Conservation (phyloP, 1,140 invertebrate genomes). For the Euura lappo region DNA sequence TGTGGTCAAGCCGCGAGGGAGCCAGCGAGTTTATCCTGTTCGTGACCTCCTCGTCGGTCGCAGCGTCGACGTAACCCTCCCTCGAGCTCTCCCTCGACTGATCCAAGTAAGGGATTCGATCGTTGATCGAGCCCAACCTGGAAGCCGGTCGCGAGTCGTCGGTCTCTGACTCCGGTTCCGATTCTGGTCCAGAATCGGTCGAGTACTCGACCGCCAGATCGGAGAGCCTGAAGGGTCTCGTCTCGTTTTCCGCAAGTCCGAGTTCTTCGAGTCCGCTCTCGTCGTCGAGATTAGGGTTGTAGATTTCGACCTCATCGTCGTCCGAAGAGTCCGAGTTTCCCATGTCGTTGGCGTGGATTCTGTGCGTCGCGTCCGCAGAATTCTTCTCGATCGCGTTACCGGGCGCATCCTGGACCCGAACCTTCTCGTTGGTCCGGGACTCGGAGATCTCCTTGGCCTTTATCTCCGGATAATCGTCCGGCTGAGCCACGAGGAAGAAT, state of each 20-base stretch:
- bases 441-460: conserved; percentile 40
- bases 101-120: conserved; percentile 40
- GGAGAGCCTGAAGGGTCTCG: conserved; percentile 45
- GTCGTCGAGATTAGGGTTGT: conserved; percentile 38
- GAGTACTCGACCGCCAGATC: conserved; percentile 52
- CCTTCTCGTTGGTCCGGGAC: conserved; percentile 21
- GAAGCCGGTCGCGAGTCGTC: conserved; percentile 53
- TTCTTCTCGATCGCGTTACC: neutral
- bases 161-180: conserved; percentile 52
- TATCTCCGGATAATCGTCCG: conserved; percentile 67
- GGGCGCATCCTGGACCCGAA: conserved; percentile 21
- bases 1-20: neutral
- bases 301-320: conserved; percentile 31
- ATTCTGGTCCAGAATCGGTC: conserved; percentile 54
- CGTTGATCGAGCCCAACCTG: conserved; percentile 43
- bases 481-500: conserved; percentile 69
- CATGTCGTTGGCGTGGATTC: conserved; percentile 19
- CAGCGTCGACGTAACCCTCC: conserved; percentile 41
- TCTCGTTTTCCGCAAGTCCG: conserved; percentile 35
- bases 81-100: conserved; percentile 42
- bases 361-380: conserved; percentile 12
- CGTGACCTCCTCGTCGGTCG: conserved; percentile 22
- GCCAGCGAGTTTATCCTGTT: conserved; percentile 11
- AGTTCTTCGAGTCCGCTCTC: conserved; percentile 40
- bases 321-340: neutral